These are phyloP conservation scores for Atherinomorus stipes DNA, from an alignment of 2,113 vertebrate genomes.

Conservation along the genomic window DNA sequence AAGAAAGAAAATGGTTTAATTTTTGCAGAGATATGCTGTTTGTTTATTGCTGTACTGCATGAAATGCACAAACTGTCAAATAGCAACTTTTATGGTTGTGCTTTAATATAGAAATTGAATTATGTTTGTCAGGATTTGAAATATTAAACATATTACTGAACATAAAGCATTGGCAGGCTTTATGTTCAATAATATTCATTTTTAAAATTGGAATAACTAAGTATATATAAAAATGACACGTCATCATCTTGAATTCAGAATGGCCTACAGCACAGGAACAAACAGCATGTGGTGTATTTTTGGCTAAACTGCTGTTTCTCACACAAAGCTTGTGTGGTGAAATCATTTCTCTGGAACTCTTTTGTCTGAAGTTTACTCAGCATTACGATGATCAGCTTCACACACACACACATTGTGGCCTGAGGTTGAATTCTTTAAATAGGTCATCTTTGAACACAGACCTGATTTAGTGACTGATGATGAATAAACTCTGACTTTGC, in stretches of 20 bases:
- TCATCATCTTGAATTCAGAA: constrained; percentile 6
- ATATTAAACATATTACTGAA: too few species aligned
- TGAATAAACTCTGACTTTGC: constrained; percentile 26
- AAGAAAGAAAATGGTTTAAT: too few species aligned
- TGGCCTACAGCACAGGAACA: constrained; percentile 9
- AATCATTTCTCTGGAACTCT: constrained; percentile 28
- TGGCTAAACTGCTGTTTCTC: constrained; percentile 28
- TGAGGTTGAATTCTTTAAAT: constrained; percentile 58
- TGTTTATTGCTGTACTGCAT: too few species aligned
- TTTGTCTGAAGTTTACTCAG: constrained; percentile 12
- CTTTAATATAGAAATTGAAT: too few species aligned
- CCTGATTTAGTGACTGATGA: constrained; percentile 27
- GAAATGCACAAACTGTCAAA: too few species aligned
- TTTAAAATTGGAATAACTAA: too few species aligned
- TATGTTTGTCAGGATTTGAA: too few species aligned
- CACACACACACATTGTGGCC: constrained; percentile 19
- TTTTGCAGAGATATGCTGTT: too few species aligned
- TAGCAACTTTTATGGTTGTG: too few species aligned
- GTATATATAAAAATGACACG: not conserved
- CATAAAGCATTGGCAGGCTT: too few species aligned
- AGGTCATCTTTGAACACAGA: constrained; percentile 63
- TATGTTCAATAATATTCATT: too few species aligned
- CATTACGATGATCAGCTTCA: constrained; percentile 49
- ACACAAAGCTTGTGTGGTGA: constrained; percentile 14
- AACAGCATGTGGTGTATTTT: constrained; percentile 23